A percentile compares a stretch with the other conserved stretches of the same genome.
phyloP scores from a whole-genome alignment of 35 echinoderm and acorn worm species.

The Anneissia japonica region DNA sequence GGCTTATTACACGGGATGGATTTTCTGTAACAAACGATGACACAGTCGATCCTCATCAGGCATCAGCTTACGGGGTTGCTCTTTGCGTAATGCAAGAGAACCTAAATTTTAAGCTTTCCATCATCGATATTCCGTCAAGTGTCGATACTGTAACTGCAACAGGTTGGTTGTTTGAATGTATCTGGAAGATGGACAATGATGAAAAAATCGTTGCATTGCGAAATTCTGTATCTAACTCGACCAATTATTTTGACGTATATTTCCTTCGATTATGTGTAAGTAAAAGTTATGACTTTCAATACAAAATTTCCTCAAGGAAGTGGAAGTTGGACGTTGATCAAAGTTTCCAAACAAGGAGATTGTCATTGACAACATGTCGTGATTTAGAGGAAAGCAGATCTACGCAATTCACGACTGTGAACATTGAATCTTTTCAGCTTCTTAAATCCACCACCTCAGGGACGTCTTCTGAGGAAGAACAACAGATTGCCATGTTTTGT shows the following conservation, averaged over 20 bases:
- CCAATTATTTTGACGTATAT: not conserved
- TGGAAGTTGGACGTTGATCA: not conserved
- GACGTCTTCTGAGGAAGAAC: not conserved
- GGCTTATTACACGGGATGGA: not conserved
- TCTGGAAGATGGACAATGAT: not conserved
- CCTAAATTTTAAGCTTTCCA: not conserved
- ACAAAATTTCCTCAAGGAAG: not conserved
- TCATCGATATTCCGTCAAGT: not conserved
- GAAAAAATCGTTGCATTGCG: not conserved
- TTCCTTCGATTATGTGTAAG: not conserved
- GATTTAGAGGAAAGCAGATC: not conserved
- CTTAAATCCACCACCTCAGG: not conserved
- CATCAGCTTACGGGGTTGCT: not conserved
- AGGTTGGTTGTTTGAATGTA: not conserved
- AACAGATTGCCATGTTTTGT: not conserved
- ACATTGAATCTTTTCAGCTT: not conserved
- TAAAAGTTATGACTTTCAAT: not conserved
- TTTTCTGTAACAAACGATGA: not conserved
- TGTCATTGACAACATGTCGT: not conserved
- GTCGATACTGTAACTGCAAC: not conserved
- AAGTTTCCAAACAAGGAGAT: not conserved
- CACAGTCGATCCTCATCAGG: not conserved
- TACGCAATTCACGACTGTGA: not conserved
- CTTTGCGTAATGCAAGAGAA: not conserved
- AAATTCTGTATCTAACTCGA: not conserved